Conservation (phyloP, 2,888 invertebrate species). For the Drosophila mayaguana region DNA sequence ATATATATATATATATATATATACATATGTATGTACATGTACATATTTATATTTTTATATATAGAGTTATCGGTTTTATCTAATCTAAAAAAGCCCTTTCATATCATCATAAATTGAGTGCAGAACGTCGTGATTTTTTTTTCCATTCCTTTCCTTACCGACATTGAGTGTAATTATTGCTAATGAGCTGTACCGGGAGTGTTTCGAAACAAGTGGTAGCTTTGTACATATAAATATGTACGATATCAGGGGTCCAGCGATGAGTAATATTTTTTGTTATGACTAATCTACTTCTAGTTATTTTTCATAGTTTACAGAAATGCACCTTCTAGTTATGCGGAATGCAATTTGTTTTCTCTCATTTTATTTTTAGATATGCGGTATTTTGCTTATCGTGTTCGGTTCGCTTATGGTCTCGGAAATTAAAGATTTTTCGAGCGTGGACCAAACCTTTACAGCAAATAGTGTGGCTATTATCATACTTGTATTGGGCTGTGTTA, state of each 20-base stretch:
- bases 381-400: slow-evolving; percentile 89
- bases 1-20: too few species aligned
- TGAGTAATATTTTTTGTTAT: slow-evolving; percentile 53
- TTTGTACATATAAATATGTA: neutral
- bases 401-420: slow-evolving; percentile 89
- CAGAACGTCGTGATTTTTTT: slow-evolving; percentile 38
- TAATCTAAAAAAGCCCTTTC: slow-evolving; percentile 52
- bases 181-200: slow-evolving; percentile 49
- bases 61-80: slow-evolving; percentile 43
- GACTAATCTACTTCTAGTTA: slow-evolving; percentile 18
- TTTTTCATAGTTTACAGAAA: neutral
- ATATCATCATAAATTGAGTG: slow-evolving; percentile 30
- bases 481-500: slow-evolving; percentile 89
- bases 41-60: slow-evolving; percentile 9
- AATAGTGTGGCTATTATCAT: slow-evolving; percentile 88
- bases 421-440: slow-evolving; percentile 86
- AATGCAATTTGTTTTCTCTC: slow-evolving; percentile 4
- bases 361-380: slow-evolving; percentile 88
- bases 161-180: slow-evolving; percentile 51
- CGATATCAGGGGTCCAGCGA: slow-evolving; percentile 18
- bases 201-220: slow-evolving; percentile 30
- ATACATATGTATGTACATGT: too few species aligned
- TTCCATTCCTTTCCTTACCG: slow-evolving; percentile 38
- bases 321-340: neutral
- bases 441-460: slow-evolving; percentile 85